Conservation (phyloP, 2,888 invertebrate species). For the Synanthedon formicaeformis region DNA sequence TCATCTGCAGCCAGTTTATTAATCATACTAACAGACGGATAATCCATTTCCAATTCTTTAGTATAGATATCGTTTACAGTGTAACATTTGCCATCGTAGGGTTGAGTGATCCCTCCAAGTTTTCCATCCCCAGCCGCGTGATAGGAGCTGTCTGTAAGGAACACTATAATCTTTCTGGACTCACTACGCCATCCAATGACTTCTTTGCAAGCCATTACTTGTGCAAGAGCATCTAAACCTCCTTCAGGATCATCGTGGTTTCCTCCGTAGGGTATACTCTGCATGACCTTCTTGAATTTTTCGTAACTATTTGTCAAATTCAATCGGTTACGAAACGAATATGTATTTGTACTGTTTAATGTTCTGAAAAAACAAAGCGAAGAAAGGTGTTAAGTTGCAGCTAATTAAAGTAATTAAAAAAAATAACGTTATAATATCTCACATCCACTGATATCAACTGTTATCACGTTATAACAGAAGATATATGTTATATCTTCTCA, state of each 20-base stretch:
- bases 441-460: no score
- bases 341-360: constrained; percentile 28
- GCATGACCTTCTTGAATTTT: constrained; percentile 47
- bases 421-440: no score
- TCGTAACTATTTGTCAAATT: constrained; percentile 70
- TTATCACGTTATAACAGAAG: no score
- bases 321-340: constrained; percentile 82
- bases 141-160: constrained; percentile 81
- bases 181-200: constrained; percentile 83
- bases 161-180: constrained; percentile 81
- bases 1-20: constrained; percentile 72
- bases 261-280: constrained; percentile 45
- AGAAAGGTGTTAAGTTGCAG: background rate
- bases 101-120: constrained; percentile 74
- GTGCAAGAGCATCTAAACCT: constrained; percentile 89
- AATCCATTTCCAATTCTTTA: constrained; percentile 74
- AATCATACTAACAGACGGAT: constrained; percentile 81
- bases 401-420: background rate
- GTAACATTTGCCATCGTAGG: constrained; percentile 80
- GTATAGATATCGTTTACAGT: constrained; percentile 66
- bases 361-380: background rate
- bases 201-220: constrained; percentile 73
- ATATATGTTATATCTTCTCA: no score
- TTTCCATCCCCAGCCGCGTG: constrained; percentile 86
- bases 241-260: constrained; percentile 83